Conservation (phyloP, 2,797 vertebrate genomes). For the Syndactyla subalaris region DNA sequence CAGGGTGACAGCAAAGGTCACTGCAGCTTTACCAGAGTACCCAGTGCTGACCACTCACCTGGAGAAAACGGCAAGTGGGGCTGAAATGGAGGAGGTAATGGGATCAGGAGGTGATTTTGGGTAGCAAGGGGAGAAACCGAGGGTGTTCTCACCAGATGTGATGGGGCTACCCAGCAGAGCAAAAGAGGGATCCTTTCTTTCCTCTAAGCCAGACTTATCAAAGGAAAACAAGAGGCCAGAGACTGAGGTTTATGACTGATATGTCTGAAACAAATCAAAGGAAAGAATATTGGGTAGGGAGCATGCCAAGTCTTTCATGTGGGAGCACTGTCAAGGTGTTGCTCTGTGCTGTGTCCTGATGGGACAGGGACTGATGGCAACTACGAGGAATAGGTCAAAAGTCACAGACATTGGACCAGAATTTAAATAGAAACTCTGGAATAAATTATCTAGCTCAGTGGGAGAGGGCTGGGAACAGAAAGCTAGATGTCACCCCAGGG, state of each 20-base stretch:
- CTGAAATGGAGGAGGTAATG: background rate
- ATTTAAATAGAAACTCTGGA: background rate
- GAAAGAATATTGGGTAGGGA: background rate
- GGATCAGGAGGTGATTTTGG: background rate
- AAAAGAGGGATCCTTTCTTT: background rate
- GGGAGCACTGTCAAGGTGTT: background rate
- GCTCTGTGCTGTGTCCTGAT: background rate
- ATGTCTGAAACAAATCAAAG: background rate
- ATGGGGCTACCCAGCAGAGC: background rate
- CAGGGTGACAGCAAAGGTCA: accelerated
- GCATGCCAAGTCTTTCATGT: background rate
- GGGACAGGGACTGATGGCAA: background rate
- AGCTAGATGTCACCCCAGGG: background rate
- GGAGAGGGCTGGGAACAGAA: background rate
- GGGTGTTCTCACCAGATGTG: background rate
- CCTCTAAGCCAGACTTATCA: background rate
- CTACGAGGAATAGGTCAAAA: background rate
- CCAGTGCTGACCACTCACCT: accelerated
- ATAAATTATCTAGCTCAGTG: background rate
- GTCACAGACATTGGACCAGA: too few species aligned
- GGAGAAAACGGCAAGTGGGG: accelerated
- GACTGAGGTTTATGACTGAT: background rate
- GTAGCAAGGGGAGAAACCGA: accelerated
- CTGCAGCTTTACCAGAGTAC: background rate
- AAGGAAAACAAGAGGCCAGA: background rate